phyloP scores from a whole-genome alignment of 2,113 vertebrate species.

The Paratilapia polleni region DNA sequence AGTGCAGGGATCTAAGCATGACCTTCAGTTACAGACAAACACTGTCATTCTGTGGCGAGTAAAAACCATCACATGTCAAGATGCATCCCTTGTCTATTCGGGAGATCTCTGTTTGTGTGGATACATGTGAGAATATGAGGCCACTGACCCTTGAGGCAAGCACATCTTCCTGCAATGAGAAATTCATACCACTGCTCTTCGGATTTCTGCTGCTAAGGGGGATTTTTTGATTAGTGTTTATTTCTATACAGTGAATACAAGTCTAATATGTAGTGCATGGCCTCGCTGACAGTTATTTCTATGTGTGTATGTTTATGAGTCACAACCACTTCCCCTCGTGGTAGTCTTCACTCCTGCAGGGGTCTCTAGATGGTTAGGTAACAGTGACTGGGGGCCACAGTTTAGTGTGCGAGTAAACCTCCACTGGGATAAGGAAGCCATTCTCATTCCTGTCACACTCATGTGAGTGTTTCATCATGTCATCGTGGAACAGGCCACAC shows the following conservation, averaged over 20 bases:
- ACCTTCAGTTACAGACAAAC: constrained; percentile 61
- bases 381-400: neutral
- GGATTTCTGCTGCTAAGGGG: neutral
- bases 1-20: constrained; percentile 14
- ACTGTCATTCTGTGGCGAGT: constrained; percentile 38
- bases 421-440: neutral
- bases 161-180: constrained; percentile 10
- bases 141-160: neutral
- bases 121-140: neutral
- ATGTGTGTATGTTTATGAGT: neutral
- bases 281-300: neutral
- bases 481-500: neutral
- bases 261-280: neutral
- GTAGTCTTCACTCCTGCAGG: neutral
- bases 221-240: neutral
- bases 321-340: neutral
- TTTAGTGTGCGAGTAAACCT: neutral
- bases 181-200: neutral
- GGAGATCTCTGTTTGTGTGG: constrained; percentile 12
- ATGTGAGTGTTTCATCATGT: neutral
- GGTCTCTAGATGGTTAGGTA: neutral
- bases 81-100: constrained; percentile 27
- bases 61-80: constrained; percentile 50
- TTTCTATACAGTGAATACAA: neutral
- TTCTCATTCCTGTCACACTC: neutral